These are phyloP conservation scores for Archilochus colubris DNA, from an alignment of 2,113 vertebrate species.

Conservation along the genomic window DNA sequence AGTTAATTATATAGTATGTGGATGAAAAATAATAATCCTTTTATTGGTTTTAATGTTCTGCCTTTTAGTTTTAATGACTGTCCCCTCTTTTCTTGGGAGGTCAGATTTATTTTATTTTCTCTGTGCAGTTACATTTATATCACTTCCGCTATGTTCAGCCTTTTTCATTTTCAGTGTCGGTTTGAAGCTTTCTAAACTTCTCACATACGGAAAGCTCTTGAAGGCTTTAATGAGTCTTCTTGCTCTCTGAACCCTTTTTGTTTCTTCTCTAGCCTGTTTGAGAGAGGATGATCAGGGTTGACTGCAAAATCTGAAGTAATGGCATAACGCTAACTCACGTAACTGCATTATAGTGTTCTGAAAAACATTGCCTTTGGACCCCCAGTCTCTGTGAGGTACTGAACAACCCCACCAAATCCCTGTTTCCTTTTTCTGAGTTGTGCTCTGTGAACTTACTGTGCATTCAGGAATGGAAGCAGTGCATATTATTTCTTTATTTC, in stretches of 20 bases:
- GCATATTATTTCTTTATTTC: background rate
- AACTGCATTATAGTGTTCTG: background rate
- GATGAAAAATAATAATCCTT: slow-evolving; percentile 35
- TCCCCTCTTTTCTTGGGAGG: slow-evolving; percentile 12
- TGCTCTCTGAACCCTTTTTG: background rate
- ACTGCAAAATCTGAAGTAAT: background rate
- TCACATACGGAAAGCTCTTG: background rate
- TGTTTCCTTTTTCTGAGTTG: background rate
- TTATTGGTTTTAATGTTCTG: slow-evolving; percentile 28
- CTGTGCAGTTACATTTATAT: background rate
- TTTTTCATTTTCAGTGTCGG: background rate
- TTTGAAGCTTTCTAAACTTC: slow-evolving; percentile 23
- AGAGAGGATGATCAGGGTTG: background rate
- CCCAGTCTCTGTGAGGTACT: background rate
- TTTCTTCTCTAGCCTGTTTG: background rate
- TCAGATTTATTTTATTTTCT: slow-evolving; percentile 32
- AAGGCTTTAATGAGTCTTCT: slow-evolving; percentile 16
- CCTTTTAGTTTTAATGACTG: slow-evolving; percentile 32
- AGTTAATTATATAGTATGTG: slow-evolving; percentile 7
- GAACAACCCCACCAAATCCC: background rate
- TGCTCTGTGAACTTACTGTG: rapidly evolving
- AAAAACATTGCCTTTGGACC: background rate
- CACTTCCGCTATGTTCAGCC: background rate
- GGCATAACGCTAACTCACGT: background rate
- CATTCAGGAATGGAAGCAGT: background rate